Base-by-base conservation (phyloP, 92 coral and sea anemone species). In the Bergia sp. region DNA sequence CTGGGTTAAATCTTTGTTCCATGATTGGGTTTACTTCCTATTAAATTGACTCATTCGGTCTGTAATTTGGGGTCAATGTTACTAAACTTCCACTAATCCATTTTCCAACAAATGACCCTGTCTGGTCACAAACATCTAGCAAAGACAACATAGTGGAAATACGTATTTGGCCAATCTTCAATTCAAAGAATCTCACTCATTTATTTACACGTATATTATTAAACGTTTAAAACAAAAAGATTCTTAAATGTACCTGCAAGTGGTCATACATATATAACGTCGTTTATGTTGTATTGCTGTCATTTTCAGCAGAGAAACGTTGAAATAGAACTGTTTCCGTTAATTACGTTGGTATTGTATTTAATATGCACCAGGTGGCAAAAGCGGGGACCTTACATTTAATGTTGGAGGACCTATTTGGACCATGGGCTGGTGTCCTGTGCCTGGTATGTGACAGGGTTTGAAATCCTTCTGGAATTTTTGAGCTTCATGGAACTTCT, bases 401-500 rank as follows among this genome's bases (percentile, higher is more conserved):
- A 92, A 97, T 86, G 93, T 92, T 61, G 99, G 99, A 75, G 99
- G 98, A 20, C 96, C 99, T 3, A 94, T 97, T 37, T 97, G 99
- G 99, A 97, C 97, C 39, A 90, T 97, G 92, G 91, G 89, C 71
- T 97, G 99, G 99, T 96, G 94, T 47, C 99, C 99, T 23, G 91
- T 93, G 38, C 97, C 98, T 42, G 99, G 99, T 95, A 90, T 42
- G 85, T 78, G 21, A 50, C 10, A 10, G 10, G 10, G 13, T 50
- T 50, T 9, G 57, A 15, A 3, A 8, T 4, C 49, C 3, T 45
- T 45, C 49, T 45, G 4, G 49, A 4, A 45, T 45, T 45, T 0
- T 5, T 45, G 49, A 45, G 7, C 7, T 45, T 29, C 29, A 29
- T 29, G 29, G 29, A 29, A 45, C 4, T 2, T 8, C 49, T 45